Conservation (phyloP, 2,113 vertebrate species). For the Oryzias celebensis region DNA sequence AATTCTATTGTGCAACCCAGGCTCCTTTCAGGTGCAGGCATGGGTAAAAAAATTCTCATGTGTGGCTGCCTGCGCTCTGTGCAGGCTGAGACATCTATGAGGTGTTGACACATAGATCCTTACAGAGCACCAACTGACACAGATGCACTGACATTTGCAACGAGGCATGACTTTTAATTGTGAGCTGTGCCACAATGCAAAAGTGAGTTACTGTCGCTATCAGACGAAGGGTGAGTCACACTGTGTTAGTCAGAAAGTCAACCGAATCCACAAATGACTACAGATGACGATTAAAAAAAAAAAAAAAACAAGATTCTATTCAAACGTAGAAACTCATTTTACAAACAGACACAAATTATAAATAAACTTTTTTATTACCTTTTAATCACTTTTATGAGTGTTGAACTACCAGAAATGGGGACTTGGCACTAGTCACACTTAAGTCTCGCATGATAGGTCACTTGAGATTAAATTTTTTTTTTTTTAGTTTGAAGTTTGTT, state of each 20-base stretch:
- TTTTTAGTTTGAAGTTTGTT: neutral
- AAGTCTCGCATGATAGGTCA: too few relatives aligned
- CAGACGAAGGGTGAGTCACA: constrained; percentile 33
- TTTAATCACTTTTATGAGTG: too few relatives aligned
- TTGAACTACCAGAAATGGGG: too few relatives aligned
- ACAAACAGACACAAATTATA: neutral
- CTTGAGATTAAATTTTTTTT: too few relatives aligned
- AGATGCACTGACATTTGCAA: constrained; percentile 66
- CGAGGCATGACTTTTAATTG: constrained; percentile 63
- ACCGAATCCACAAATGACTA: constrained; percentile 30
- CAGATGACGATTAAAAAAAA: neutral
- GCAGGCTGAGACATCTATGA: constrained; percentile 61
- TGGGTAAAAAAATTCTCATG: constrained; percentile 61
- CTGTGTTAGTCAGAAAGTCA: constrained; percentile 41
- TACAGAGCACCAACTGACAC: constrained; percentile 57
- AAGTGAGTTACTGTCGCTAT: constrained; percentile 38
- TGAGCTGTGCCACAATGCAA: constrained; percentile 41
- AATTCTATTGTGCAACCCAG: constrained; percentile 61
- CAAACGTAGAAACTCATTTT: neutral
- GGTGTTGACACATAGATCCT: constrained; percentile 67
- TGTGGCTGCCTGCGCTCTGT: constrained; percentile 31
- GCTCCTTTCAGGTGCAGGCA: constrained; percentile 70
- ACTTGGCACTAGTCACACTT: too few relatives aligned
- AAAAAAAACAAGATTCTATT: neutral
- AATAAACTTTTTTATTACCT: neutral